Evolutionary conservation across 2,888 invertebrate species (phyloP).

Genomic region (Drosophila cyrtoloma): DNA sequence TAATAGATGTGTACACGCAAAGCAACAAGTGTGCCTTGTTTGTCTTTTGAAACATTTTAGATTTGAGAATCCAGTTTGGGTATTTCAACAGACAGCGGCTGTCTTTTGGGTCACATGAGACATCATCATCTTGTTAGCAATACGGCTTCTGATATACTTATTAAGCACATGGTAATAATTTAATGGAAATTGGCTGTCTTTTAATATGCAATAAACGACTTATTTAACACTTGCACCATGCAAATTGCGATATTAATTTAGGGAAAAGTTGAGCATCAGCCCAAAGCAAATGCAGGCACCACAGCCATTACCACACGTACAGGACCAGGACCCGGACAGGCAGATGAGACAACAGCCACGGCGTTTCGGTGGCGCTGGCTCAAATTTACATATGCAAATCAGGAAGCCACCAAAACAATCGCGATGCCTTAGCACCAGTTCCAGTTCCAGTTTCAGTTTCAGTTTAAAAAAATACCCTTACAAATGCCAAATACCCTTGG

Average conservation of each 20-base stretch:
- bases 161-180: slow-evolving; percentile 65
- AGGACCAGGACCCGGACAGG: slow-evolving; percentile 13
- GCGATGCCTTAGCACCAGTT: slow-evolving; percentile 16
- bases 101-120: slow-evolving; percentile 47
- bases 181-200: slow-evolving; percentile 73
- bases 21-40: not conserved
- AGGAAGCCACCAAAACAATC: slow-evolving; percentile 41
- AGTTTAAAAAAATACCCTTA: slow-evolving; percentile 47
- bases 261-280: slow-evolving; percentile 54
- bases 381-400: slow-evolving; percentile 77
- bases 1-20: not conserved
- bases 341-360: slow-evolving; percentile 1
- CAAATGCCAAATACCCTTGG: slow-evolving; percentile 70
- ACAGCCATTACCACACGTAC: slow-evolving; percentile 14
- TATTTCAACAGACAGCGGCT: not conserved
- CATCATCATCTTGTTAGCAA: slow-evolving; percentile 71
- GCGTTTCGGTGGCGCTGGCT: slow-evolving; percentile 29
- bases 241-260: slow-evolving; percentile 78
- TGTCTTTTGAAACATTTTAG: not conserved
- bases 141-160: slow-evolving; percentile 54
- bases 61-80: not conserved
- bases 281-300: slow-evolving; percentile 36
- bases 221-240: slow-evolving; percentile 77
- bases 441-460: slow-evolving; percentile 3
- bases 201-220: slow-evolving; percentile 80